Conservation (phyloP, 2,797 vertebrate genomes). For the Thunnus albacares region DNA sequence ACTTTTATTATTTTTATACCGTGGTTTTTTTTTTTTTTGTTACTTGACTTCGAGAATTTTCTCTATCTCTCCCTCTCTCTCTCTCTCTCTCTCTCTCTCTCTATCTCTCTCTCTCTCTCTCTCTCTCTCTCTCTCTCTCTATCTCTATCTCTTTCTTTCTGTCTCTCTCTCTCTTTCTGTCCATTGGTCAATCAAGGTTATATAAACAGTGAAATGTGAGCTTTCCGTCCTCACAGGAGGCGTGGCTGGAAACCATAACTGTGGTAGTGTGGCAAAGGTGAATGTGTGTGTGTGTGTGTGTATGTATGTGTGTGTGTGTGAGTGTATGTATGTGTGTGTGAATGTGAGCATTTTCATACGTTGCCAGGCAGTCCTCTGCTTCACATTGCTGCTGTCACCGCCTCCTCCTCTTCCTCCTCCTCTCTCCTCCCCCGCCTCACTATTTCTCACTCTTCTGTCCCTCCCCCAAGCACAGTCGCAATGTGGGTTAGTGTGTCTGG, state of each 20-base stretch:
- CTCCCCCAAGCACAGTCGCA: slow-evolving; percentile 50
- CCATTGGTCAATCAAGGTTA: slow-evolving; percentile 62
- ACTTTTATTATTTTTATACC: too few species aligned
- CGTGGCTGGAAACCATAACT: slow-evolving; percentile 54
- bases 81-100: neutral
- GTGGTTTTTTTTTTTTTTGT: too few species aligned
- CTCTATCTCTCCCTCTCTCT: neutral
- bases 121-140: neutral
- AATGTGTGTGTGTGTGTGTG: slow-evolving; percentile 6
- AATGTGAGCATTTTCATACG: slow-evolving; percentile 8
- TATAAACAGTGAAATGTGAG: slow-evolving; percentile 71
- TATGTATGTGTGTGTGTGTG: slow-evolving; percentile 29
- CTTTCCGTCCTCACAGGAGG: slow-evolving; percentile 43
- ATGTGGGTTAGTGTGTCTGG: slow-evolving; percentile 62
- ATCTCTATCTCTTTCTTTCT: neutral
- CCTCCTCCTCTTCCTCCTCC: slow-evolving; percentile 28
- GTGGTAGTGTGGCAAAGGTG: slow-evolving; percentile 79
- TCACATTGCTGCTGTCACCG: slow-evolving; percentile 25
- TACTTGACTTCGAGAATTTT: too few species aligned
- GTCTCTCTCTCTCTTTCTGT: slow-evolving; percentile 3
- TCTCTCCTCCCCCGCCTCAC: slow-evolving; percentile 46
- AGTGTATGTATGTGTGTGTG: slow-evolving; percentile 5
- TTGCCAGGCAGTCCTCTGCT: slow-evolving; percentile 40
- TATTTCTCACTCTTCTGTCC: slow-evolving; percentile 17
- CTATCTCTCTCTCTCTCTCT: neutral